phyloP scores from a whole-genome alignment of 1,140 invertebrate species.

The Bombus sylvicola region DNA sequence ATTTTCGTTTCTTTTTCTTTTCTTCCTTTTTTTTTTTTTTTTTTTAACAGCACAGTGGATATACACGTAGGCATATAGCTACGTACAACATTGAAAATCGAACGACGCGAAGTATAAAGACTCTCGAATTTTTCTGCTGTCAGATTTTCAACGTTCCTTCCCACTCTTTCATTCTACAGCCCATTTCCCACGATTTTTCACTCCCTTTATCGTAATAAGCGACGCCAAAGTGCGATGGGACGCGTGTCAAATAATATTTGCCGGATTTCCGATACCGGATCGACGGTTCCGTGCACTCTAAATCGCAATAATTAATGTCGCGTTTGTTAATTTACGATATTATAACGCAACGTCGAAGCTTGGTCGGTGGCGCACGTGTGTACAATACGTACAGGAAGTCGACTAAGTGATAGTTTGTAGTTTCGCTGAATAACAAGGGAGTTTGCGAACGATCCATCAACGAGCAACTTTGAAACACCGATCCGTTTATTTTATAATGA shows the following conservation, averaged over 20 bases:
- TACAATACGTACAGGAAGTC: not conserved
- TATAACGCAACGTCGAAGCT: not conserved
- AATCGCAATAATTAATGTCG: slow-evolving; percentile 48
- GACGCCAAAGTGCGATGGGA: not conserved
- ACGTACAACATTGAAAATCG: slow-evolving; percentile 7
- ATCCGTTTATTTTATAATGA: slow-evolving; percentile 13
- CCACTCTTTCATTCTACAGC: not conserved
- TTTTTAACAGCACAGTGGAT: not conserved
- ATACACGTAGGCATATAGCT: not conserved
- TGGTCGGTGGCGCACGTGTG: not conserved
- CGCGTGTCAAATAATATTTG: slow-evolving; percentile 41
- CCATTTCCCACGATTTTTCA: not conserved
- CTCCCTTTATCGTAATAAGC: not conserved
- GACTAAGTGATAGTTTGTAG: slow-evolving; percentile 7
- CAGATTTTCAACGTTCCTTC: not conserved
- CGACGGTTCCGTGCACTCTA: slow-evolving; percentile 14
- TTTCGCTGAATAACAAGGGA: slow-evolving; percentile 20
- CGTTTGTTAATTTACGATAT: slow-evolving; percentile 47
- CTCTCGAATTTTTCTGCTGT: not conserved
- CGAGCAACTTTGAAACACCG: not conserved
- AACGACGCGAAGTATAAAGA: not conserved
- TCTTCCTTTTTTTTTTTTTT: not conserved
- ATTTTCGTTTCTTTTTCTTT: not conserved
- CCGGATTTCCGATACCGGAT: slow-evolving; percentile 14
- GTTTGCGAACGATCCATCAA: slow-evolving; percentile 32